Percentiles rank a stretch among this genome's conserved stretches.
Evolutionary conservation across 2,797 vertebrate genomes (phyloP).

Genomic region (Rousettus madagascariensis): DNA sequence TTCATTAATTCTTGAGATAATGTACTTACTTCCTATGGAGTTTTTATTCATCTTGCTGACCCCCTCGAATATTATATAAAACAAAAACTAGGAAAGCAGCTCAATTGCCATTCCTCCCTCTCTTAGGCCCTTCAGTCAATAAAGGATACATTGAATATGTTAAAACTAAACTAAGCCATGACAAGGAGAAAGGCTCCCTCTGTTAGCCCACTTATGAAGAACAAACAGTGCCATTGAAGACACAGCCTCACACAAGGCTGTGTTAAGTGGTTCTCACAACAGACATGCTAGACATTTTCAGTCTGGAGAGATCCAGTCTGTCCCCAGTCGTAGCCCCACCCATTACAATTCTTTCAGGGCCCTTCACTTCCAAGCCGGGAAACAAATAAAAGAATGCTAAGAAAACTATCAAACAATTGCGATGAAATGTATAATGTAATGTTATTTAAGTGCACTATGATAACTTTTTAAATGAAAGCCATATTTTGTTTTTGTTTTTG

Average conservation of each 20-base stretch:
- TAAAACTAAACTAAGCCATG: background rate
- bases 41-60: background rate
- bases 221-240: background rate
- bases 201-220: background rate
- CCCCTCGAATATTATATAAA: background rate
- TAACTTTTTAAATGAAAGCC: background rate
- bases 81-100: constrained; percentile 11
- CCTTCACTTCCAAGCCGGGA: background rate
- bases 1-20: constrained; percentile 19
- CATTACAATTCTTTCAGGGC: background rate
- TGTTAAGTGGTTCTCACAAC: background rate
- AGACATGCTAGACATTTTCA: background rate
- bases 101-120: background rate
- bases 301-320: background rate
- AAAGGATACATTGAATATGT: background rate
- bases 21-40: background rate
- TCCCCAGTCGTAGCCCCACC: background rate
- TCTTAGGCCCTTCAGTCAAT: background rate
- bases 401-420: background rate
- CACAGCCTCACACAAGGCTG: background rate
- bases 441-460: background rate
- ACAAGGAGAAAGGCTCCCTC: background rate
- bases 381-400: background rate
- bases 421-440: background rate
- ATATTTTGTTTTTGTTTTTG: background rate